Base-by-base conservation (phyloP, 2,797 vertebrate genomes). In the Pteropus rufus region DNA sequence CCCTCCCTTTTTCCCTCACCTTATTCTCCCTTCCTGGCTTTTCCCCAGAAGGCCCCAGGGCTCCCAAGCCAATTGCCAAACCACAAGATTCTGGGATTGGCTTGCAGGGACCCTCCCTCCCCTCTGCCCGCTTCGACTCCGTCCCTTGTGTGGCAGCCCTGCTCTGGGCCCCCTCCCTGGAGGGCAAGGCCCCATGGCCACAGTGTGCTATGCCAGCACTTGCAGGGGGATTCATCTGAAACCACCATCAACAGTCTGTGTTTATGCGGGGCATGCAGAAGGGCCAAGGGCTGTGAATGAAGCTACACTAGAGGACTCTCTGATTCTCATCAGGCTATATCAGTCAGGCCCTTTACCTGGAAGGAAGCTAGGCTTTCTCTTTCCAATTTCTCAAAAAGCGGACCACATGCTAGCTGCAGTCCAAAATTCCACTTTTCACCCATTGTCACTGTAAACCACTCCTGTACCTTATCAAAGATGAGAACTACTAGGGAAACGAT, bases 181-280 rank as follows among this genome's bases (percentile, higher is more conserved):
- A 77, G 49, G 31, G 18, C 10, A 31, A 36, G 62, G 41, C 62
- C 81, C 58, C 29, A 7, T 44, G 36, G 70, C 46, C 8, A 3
- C 67, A 84, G 36, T 36, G 31, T n/a, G 26, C 64, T 76, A 2
- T 36, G 54, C 77, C 85, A 95, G 89, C 93, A 92, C 97, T 97
- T 98, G 95, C 34, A 84, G 84, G 81, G 93, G 90, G 96, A 93
- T 97, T 97, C 95, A 76, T 92, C 70, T 97, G 95, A 95, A 98
- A 98, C 97, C 85, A 70, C 46, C 79, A 81, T 49, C 95, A 83
- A 91, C 73, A 73, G 85, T 97, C 95, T 73, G 72, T 92, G 93
- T 96, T 98, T 97, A 92, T 97, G 97, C 97, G 93, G 70, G 82
- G 77, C 39, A 46, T 81, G 87, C 80, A 95, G 89, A 95, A 87